Evolutionary conservation across 1,140 invertebrate species (phyloP), one percentile per base, ranked within the genome.

Genomic region (Plodia interpunctella): DNA sequence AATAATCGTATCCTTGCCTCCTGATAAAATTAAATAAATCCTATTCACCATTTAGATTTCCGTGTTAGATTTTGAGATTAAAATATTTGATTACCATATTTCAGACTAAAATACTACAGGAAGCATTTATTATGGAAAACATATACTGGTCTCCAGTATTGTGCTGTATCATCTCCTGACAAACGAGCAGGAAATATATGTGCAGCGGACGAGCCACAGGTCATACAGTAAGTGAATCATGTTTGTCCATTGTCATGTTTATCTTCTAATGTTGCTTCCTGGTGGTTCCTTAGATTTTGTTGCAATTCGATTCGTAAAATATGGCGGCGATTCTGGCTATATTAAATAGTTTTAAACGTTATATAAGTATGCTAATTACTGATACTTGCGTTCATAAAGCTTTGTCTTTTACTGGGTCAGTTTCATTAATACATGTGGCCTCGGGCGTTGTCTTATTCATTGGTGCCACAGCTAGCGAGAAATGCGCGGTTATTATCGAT

Each of bases 101-200:
- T 63, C 78, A 90, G 88, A 13, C 91, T 98, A 0, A 98, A 98
- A 87, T 97, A 96, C 88, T 97, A 96, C 75, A 93, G 95, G 63
- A 95, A 96, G 88, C 94, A 94, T 87, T 87, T 96, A 21, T 94
- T 96, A 76, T 96, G 95, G 95, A 95, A 94, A 87, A 94, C 94
- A 0, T 95, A 96, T 76, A 95, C 87, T 17, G 87, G 84, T 15
- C 74, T 89, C 28, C 87, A 89, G 57, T 89, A 89, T 62, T 89
- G 87, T 67, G 94, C 95, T 19, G 95, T 96, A 1, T 91, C 94
- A 19, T 91, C 94, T 49, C 94, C 94, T 2, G 90, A 90, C 58
- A 89, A 89, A 64, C 80, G 81, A 21, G 82, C 85, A 10, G 91
- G 94, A 49, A 95, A 95, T 87, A 91, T 90, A 49, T 91, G 92